phyloP scores from a whole-genome alignment of 1,140 invertebrate species.

The Eriosoma lanigerum region DNA sequence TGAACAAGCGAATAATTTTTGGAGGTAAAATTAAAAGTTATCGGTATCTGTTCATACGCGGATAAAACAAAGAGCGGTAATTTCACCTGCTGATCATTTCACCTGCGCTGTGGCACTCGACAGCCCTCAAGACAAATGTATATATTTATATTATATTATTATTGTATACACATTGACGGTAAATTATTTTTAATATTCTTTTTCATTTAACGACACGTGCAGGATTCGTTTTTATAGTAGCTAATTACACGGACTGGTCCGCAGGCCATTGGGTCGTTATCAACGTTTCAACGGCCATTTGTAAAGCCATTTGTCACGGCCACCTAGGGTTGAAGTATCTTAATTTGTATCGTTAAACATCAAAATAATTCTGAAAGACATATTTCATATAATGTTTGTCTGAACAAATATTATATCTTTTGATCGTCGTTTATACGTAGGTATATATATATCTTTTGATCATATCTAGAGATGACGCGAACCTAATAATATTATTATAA shows the following conservation, averaged over 20 bases:
- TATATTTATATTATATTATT: not conserved
- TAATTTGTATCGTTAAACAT: conserved; percentile 24
- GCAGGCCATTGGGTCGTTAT: conserved; percentile 4
- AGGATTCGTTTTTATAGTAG: conserved; percentile 10
- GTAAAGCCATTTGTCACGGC: conserved; percentile 34
- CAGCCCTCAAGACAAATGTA: not conserved
- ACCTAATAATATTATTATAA: too few species aligned
- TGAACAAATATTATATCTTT: not conserved
- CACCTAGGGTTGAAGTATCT: conserved; percentile 19
- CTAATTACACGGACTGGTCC: conserved; percentile 30
- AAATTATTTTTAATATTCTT: conserved; percentile 47
- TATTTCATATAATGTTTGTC: not conserved
- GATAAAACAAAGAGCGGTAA: conserved; percentile 19
- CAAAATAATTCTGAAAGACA: not conserved
- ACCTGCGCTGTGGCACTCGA: conserved; percentile 12
- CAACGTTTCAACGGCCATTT: conserved; percentile 19
- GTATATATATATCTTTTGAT: not conserved
- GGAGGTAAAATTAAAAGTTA: not conserved
- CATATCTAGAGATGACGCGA: not conserved
- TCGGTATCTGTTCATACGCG: not conserved
- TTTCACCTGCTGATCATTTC: conserved; percentile 41
- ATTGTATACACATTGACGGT: not conserved
- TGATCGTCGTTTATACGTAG: not conserved
- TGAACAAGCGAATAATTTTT: not conserved
- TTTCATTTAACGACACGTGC: conserved; percentile 37